Evolutionary conservation across 2,797 vertebrate species (phyloP).

Genomic region (Pygocentrus nattereri): DNA sequence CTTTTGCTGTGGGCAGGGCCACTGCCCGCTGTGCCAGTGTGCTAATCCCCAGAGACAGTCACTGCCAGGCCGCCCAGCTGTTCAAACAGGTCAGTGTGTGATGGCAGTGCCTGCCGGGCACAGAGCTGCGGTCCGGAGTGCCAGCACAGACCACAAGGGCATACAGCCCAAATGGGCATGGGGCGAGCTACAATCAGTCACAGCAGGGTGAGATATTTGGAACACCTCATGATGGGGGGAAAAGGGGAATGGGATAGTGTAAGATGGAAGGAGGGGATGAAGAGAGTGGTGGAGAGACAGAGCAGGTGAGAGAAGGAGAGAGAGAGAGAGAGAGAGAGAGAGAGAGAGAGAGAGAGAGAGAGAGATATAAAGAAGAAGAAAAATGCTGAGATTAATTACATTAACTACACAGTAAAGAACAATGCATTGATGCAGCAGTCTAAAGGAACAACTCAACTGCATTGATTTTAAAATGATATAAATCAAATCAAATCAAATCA

Average conservation of each 20-base stretch:
- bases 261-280: too few species aligned
- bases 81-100: constrained; percentile 74
- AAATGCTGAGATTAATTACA: too few species aligned
- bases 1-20: constrained; percentile 17
- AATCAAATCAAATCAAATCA: too few species aligned
- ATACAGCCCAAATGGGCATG: constrained; percentile 7
- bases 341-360: too few species aligned
- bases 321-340: too few species aligned
- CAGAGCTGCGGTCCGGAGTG: background rate
- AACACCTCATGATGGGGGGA: background rate
- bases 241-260: too few species aligned
- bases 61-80: constrained; percentile 73
- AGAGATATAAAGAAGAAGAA: too few species aligned
- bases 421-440: too few species aligned
- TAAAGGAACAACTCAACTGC: too few species aligned
- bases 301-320: background rate
- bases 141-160: constrained; percentile 25
- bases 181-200: background rate
- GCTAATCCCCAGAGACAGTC: constrained; percentile 67
- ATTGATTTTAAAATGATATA: too few species aligned
- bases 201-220: background rate
- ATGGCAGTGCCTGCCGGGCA: constrained; percentile 29
- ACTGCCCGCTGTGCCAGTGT: constrained; percentile 24
- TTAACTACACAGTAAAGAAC: too few species aligned
- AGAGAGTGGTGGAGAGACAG: background rate